Evolutionary conservation across 2,888 invertebrate genomes (phyloP), one percentile per base, ranked within the genome.

Genomic region (Lasioglossum marginatum): DNA sequence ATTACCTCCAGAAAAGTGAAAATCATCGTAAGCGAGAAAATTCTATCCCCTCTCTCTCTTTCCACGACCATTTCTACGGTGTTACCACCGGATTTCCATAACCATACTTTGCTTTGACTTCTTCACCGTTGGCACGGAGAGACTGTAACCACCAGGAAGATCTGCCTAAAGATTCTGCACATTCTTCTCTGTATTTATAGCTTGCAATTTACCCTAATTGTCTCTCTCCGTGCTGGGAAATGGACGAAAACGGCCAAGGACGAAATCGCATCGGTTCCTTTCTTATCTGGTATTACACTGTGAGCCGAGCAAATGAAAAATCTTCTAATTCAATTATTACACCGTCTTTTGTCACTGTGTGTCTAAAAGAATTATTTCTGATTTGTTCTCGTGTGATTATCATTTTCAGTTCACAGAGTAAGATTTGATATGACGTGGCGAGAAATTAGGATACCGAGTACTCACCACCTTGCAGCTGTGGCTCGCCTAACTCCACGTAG

Each of bases 401-500:
- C 27, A 60, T 60, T 60, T 27, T 27, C 60, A n/a, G 60, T n/a
- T 5, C 60, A n/a, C 60, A n/a, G 14, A 4, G 60, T 27, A 27
- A 27, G 12, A 14, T 60, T 4, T 5, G 14, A 4, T 12, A 1
- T 2, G n/a, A n/a, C 27, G 14, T 27, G 14, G 27, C 60, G 27
- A 27, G 4, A 16, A 60, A 48, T 81, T 40, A 8, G 23, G 57
- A 81, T 82, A 52, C 4, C 63, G 14, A 31, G 74, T 85, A 93
- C 96, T 97, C 97, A 98, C 98, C 98, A 96, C 98, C 98, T 91
- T 98, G 96, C 95, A 98, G 96, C 93, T 97, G 97, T 23, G 99
- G 99, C 91, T 98, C 98, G 14, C 98, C 98, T 43, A 99, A 96
- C 94, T 99, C 98, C 23, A 99, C 97, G 95, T 97, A 98, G 95